Percentiles rank a stretch among this genome's conserved stretches.
phyloP scores from a whole-genome alignment of 2,888 invertebrate genomes.

The Ectobius pallidus region DNA sequence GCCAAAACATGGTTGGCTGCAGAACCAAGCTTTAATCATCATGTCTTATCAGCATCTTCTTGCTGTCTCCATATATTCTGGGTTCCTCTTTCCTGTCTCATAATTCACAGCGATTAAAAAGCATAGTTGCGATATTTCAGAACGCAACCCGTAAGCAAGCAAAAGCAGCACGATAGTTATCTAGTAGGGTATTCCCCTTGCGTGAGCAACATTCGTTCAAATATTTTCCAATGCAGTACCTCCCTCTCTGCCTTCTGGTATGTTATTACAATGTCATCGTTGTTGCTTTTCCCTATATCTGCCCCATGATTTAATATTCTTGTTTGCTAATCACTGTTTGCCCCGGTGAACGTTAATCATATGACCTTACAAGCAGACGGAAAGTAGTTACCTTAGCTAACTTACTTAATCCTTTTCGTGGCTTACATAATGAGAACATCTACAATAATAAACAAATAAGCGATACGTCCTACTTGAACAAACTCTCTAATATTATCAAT shows the following conservation, averaged over 20 bases:
- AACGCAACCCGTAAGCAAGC: conserved; percentile 10
- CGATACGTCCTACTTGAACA: too few species aligned
- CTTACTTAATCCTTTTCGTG: too few species aligned
- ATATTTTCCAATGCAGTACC: neutral
- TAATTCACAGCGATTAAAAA: conserved; percentile 29
- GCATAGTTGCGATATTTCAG: conserved; percentile 19
- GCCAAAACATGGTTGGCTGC: conserved; percentile 25
- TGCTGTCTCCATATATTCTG: conserved; percentile 30
- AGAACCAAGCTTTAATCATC: conserved; percentile 27
- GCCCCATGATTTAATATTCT: too few species aligned
- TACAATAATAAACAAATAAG: too few species aligned
- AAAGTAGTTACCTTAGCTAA: too few species aligned
- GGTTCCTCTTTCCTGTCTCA: conserved; percentile 16
- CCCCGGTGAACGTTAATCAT: too few species aligned
- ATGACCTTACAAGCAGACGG: too few species aligned
- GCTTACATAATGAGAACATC: too few species aligned
- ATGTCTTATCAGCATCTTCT: conserved; percentile 30
- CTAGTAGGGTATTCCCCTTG: neutral
- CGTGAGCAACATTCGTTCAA: conserved; percentile 3
- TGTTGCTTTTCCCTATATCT: too few species aligned
- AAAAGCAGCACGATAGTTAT: neutral
- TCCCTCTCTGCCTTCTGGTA: neutral
- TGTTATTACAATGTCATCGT: neutral
- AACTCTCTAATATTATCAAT: too few species aligned
- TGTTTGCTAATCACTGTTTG: too few species aligned